Conservation (phyloP, 2,113 vertebrate species). For the Ammodytes marinus region DNA sequence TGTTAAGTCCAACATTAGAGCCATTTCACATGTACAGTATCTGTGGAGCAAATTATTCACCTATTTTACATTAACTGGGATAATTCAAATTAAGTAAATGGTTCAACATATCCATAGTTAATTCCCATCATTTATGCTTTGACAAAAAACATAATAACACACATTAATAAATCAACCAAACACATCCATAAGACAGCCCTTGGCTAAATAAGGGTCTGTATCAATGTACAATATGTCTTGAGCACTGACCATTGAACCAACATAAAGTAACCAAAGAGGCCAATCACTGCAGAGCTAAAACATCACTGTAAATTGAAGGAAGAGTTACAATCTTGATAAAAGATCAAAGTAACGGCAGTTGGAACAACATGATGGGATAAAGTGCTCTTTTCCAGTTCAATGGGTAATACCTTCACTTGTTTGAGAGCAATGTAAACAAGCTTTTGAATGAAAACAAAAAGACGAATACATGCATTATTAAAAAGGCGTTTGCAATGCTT, state of each 20-base stretch:
- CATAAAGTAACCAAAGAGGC: too few relatives aligned
- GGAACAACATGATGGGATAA: background rate
- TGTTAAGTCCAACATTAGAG: background rate
- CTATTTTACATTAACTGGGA: background rate
- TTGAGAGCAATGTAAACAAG: slow-evolving; percentile 22
- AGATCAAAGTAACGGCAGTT: background rate
- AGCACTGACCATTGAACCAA: background rate
- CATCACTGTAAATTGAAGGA: too few relatives aligned
- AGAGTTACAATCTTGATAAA: background rate
- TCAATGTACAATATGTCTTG: background rate
- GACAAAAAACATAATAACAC: background rate
- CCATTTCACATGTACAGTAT: background rate
- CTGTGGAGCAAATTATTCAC: background rate
- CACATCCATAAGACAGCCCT: background rate
- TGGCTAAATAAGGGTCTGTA: background rate
- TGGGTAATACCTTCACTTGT: background rate
- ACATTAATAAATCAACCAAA: background rate
- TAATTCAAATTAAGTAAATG: background rate
- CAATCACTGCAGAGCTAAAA: too few relatives aligned
- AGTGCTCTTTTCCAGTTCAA: background rate
- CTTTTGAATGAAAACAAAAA: background rate
- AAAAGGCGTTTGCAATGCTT: slow-evolving; percentile 26
- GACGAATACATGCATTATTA: slow-evolving; percentile 13
- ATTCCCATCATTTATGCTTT: background rate
- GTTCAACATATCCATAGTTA: background rate